These are phyloP conservation scores for Chiloscyllium plagiosum DNA, from an alignment of 2,113 vertebrate species.

Conservation along the genomic window DNA sequence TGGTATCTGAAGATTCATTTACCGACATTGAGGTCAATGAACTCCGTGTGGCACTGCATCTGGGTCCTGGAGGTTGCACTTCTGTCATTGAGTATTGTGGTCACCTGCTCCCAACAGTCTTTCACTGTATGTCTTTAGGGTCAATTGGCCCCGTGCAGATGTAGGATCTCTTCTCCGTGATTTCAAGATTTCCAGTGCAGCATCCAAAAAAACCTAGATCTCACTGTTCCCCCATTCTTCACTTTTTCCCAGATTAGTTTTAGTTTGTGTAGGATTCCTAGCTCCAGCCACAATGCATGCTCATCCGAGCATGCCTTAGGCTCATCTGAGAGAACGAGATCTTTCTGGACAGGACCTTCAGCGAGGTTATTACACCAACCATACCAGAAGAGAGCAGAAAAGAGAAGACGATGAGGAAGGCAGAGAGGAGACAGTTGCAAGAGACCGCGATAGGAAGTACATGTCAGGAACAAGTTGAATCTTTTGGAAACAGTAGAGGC, in stretches of 20 bases:
- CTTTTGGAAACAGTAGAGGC: too few relatives aligned
- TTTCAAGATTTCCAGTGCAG: background rate
- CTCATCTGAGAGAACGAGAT: too few relatives aligned
- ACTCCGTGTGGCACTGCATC: background rate
- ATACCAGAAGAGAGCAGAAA: too few relatives aligned
- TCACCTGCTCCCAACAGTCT: background rate
- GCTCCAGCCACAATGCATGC: background rate
- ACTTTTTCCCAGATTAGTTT: background rate
- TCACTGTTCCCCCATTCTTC: background rate
- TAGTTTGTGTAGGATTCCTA: background rate
- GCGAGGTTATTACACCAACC: too few relatives aligned
- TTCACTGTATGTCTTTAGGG: background rate
- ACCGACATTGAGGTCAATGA: background rate
- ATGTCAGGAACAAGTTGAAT: too few relatives aligned
- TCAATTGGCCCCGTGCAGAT: background rate
- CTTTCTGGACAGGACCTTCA: too few relatives aligned
- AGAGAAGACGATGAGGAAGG: too few relatives aligned
- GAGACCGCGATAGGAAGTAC: too few relatives aligned
- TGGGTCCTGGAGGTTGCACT: background rate
- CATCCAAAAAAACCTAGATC: background rate
- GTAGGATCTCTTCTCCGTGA: background rate
- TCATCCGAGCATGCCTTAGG: too few relatives aligned
- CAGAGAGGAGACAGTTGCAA: too few relatives aligned
- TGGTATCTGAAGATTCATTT: background rate
- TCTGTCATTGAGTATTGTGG: background rate